phyloP scores from a whole-genome alignment of 2,113 vertebrate species.

The Eidolon helvum region DNA sequence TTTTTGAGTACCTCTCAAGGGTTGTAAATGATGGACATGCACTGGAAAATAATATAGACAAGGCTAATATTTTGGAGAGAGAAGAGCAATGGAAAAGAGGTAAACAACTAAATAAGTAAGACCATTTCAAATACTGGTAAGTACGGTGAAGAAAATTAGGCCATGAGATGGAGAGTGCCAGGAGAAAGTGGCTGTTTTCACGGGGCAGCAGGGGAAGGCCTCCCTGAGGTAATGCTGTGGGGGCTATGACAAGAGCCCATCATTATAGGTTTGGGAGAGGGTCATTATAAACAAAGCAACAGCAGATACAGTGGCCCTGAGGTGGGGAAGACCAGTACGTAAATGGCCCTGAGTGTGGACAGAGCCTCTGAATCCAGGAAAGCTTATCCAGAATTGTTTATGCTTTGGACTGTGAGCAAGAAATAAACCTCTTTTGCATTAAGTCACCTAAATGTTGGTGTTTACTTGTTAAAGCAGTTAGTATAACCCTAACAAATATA shows the following conservation, averaged over 20 bases:
- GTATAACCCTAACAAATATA: neutral
- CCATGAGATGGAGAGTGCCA: neutral
- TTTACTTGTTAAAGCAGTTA: neutral
- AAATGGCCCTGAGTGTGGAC: neutral
- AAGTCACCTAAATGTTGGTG: neutral
- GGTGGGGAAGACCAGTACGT: neutral
- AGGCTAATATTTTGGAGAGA: neutral
- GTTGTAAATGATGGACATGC: neutral
- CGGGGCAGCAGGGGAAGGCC: neutral
- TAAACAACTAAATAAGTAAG: neutral
- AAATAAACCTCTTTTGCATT: neutral
- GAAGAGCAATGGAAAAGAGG: neutral
- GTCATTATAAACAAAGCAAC: neutral
- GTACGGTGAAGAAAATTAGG: neutral
- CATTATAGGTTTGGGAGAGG: neutral
- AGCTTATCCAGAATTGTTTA: neutral
- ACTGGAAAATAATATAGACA: neutral
- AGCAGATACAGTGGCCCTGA: neutral
- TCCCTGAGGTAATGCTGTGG: neutral
- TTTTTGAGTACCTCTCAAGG: neutral
- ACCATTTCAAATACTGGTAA: neutral
- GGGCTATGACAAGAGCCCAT: neutral
- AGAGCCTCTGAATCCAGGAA: neutral
- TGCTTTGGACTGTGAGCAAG: neutral
- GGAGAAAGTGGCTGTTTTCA: too few species aligned